Evolutionary conservation across 2,113 vertebrate species (phyloP).

Genomic region (Cheirogaleus medius): DNA sequence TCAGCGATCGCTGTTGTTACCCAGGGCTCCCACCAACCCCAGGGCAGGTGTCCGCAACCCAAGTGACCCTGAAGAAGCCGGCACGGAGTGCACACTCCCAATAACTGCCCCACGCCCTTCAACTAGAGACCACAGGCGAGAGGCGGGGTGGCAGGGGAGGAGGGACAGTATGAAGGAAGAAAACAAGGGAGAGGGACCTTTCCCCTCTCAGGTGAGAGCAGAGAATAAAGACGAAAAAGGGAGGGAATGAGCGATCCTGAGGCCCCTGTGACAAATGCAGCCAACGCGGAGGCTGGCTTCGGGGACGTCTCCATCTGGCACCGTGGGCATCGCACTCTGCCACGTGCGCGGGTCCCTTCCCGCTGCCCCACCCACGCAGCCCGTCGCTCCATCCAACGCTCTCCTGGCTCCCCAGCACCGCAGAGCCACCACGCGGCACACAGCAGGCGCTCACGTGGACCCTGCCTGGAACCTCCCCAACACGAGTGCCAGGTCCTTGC

Average conservation of each 20-base stretch:
- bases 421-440: not conserved
- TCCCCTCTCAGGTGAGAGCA: not conserved
- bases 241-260: not conserved
- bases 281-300: too few relatives aligned
- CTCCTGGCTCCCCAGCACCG: fast-evolving
- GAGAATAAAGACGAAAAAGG: too few relatives aligned
- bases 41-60: fast-evolving
- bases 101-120: too few relatives aligned
- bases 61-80: not conserved
- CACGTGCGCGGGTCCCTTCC: too few relatives aligned
- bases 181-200: not conserved
- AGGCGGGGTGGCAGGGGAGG: not conserved
- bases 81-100: not conserved
- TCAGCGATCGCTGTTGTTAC: fast-evolving
- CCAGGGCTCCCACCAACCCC: too few relatives aligned
- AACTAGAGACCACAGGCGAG: fast-evolving
- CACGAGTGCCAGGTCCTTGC: not conserved
- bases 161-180: not conserved
- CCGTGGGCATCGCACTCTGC: fast-evolving
- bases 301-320: not conserved
- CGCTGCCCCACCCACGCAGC: not conserved
- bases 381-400: too few relatives aligned
- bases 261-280: not conserved
- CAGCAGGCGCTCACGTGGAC: not conserved
- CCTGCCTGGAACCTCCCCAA: not conserved